Conservation (phyloP, 2,888 invertebrate genomes). For the Aproaerema taeniolella region DNA sequence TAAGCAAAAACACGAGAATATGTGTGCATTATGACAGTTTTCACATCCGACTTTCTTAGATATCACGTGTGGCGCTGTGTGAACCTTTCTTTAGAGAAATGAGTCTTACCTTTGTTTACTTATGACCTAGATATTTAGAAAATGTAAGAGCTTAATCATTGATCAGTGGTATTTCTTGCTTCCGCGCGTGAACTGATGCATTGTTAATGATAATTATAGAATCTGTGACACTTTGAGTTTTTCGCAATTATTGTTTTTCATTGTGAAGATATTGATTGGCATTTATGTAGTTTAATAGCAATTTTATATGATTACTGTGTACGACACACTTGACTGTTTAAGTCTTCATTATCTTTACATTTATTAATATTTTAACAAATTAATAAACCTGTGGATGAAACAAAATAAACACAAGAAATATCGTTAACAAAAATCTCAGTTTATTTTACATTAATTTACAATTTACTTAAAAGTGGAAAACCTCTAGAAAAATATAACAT, state of each 20-base stretch:
- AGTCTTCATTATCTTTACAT: too few species aligned
- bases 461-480: constrained; percentile 56
- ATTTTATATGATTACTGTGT: too few species aligned
- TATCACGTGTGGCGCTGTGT: constrained; percentile 37
- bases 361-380: too few species aligned
- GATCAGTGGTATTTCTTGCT: neutral
- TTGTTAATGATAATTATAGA: too few species aligned
- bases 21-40: constrained; percentile 59
- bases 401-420: constrained; percentile 26
- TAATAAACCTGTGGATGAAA: too few species aligned
- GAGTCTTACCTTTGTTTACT: constrained; percentile 66
- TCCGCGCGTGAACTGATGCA: too few species aligned
- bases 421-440: constrained; percentile 72
- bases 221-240: too few species aligned
- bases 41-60: constrained; percentile 77
- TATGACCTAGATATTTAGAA: constrained; percentile 36
- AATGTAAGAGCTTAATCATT: constrained; percentile 16
- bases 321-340: too few species aligned
- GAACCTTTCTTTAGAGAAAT: constrained; percentile 43
- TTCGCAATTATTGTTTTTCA: too few species aligned
- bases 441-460: constrained; percentile 78
- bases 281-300: too few species aligned
- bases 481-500: constrained; percentile 66
- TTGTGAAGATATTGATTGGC: too few species aligned
- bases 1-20: constrained; percentile 25